These are phyloP conservation scores for Poeciliopsis retropinna DNA, from an alignment of 2,113 vertebrate species.

Conservation along the genomic window DNA sequence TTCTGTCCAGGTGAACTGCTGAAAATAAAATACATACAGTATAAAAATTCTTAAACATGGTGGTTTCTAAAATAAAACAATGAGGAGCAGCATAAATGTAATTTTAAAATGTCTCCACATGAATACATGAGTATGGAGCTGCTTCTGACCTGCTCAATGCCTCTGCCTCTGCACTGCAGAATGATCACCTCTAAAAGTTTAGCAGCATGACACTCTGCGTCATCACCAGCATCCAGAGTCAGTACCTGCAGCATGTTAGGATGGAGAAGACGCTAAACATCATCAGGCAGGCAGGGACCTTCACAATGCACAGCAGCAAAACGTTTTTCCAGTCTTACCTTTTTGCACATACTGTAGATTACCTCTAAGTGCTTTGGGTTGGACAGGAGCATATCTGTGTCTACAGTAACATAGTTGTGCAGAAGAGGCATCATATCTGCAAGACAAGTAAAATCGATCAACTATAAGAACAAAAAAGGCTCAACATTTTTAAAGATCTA, in stretches of 20 bases:
- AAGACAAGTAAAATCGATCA: conserved; percentile 14
- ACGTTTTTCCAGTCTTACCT: conserved; percentile 80
- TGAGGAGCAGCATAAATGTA: not conserved
- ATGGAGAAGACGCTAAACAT: not conserved
- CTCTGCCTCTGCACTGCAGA: conserved; percentile 92
- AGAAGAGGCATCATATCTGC: conserved; percentile 99
- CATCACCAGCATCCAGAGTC: conserved; percentile 91
- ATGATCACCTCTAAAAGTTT: conserved; percentile 96
- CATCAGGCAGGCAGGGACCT: not conserved
- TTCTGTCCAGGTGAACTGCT: too few species aligned
- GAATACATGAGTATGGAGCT: not conserved
- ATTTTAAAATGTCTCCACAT: not conserved
- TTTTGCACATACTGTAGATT: conserved; percentile 97
- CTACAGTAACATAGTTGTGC: conserved; percentile 98
- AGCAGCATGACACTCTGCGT: conserved; percentile 95
- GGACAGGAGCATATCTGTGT: conserved; percentile 91
- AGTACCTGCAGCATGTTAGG: conserved; percentile 81
- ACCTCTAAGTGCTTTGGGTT: conserved; percentile 95
- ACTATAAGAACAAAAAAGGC: not conserved
- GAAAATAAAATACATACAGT: too few species aligned
- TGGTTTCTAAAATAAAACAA: not conserved
- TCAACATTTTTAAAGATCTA: not conserved
- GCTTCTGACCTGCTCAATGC: conserved; percentile 93
- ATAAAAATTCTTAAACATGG: not conserved
- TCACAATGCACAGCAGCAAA: not conserved